Evolutionary conservation across 2,113 vertebrate species (phyloP).

Genomic region (Natator depressus): DNA sequence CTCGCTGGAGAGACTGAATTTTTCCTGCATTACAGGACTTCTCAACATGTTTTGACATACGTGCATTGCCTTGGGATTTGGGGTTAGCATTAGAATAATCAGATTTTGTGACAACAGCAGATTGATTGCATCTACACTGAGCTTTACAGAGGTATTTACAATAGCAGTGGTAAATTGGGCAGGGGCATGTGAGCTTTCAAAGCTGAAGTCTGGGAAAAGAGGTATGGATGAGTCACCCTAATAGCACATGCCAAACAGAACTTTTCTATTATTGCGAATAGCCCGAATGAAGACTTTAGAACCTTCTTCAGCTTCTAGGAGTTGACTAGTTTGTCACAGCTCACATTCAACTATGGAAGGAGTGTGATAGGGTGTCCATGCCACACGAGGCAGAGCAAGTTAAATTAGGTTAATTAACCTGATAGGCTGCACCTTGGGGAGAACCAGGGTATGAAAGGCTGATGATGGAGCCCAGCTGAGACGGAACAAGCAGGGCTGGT

Average conservation of each 20-base stretch:
- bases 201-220: neutral
- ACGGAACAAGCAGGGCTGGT: neutral
- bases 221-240: neutral
- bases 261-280: neutral
- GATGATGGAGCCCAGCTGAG: neutral
- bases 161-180: neutral
- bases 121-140: neutral
- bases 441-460: neutral
- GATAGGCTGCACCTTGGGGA: neutral
- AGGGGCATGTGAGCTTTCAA: neutral
- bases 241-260: neutral
- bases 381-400: neutral
- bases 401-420: neutral
- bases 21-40: neutral
- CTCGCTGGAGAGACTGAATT: neutral
- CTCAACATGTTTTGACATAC: rapidly evolving
- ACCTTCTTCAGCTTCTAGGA: neutral
- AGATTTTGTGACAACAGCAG: neutral
- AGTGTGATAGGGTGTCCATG: neutral
- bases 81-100: neutral
- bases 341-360: neutral
- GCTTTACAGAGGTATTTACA: neutral
- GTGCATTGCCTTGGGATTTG: neutral
- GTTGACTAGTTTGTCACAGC: neutral
- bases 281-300: neutral